Conservation (phyloP, 2,797 vertebrate genomes). For the Lithobates pipiens region DNA sequence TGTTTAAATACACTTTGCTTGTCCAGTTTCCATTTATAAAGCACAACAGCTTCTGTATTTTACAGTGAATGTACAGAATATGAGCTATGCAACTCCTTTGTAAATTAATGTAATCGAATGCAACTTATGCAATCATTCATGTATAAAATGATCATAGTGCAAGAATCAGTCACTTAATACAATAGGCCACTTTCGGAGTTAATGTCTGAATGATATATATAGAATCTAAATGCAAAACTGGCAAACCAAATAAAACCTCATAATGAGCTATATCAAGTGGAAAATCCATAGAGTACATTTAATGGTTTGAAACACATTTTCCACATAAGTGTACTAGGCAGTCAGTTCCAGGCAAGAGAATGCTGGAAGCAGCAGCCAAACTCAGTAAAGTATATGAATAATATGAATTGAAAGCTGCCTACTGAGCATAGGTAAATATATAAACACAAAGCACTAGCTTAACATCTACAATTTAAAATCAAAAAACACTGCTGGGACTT, state of each 20-base stretch:
- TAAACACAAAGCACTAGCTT: conserved; percentile 32
- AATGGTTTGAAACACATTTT: conserved; percentile 10
- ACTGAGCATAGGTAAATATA: conserved; percentile 47
- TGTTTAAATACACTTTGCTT: too few species aligned
- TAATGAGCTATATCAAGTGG: conserved; percentile 8
- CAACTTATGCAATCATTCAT: neutral
- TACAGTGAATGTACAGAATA: neutral
- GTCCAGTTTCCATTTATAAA: too few species aligned
- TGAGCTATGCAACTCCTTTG: too few species aligned
- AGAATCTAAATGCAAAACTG: neutral
- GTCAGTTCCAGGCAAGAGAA: neutral
- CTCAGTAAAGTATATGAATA: conserved; percentile 18
- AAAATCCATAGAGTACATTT: conserved; percentile 14
- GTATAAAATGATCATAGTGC: neutral
- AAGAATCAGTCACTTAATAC: neutral
- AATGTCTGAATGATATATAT: neutral
- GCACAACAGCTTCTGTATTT: neutral
- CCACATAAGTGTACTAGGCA: conserved; percentile 17
- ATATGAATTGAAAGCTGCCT: conserved; percentile 13
- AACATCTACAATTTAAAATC: conserved; percentile 41
- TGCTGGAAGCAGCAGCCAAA: conserved; percentile 11
- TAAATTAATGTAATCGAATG: neutral
- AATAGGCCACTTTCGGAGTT: neutral
- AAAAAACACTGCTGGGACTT: conserved; percentile 42
- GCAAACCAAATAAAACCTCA: neutral